phyloP scores from a whole-genome alignment of 2,888 invertebrate species.

The Tenodera sinensis region DNA sequence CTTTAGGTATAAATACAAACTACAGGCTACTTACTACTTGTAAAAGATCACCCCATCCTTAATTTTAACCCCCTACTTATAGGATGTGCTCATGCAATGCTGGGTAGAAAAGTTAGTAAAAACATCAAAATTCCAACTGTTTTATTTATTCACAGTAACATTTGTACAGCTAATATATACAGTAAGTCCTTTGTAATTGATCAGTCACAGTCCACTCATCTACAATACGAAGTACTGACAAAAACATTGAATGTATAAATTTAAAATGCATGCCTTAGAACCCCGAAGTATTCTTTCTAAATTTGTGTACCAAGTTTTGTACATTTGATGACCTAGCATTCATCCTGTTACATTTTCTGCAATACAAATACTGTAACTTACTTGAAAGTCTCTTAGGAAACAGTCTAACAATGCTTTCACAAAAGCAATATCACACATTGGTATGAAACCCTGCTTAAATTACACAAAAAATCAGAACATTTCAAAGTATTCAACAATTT shows the following conservation, averaged over 20 bases:
- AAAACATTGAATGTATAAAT: not conserved
- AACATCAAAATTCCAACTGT: not conserved
- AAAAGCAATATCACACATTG: too few species aligned
- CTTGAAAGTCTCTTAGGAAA: too few species aligned
- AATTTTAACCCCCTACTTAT: too few species aligned
- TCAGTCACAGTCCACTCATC: not conserved
- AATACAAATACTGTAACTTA: not conserved
- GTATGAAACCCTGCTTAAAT: too few species aligned
- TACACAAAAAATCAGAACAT: too few species aligned
- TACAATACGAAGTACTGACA: not conserved
- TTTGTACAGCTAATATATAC: not conserved
- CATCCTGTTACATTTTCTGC: not conserved
- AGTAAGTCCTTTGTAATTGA: not conserved
- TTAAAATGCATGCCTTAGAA: not conserved
- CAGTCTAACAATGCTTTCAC: too few species aligned
- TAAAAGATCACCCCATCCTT: too few species aligned
- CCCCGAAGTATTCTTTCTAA: not conserved
- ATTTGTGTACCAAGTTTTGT: not conserved
- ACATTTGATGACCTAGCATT: not conserved
- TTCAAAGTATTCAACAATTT: not conserved
- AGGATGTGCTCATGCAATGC: too few species aligned
- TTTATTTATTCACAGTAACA: not conserved
- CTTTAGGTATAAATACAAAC: too few species aligned
- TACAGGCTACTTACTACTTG: too few species aligned
- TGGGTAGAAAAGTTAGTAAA: too few species aligned